Evolutionary conservation across 2,113 vertebrate species (phyloP).

Genomic region (Gadus macrocephalus): DNA sequence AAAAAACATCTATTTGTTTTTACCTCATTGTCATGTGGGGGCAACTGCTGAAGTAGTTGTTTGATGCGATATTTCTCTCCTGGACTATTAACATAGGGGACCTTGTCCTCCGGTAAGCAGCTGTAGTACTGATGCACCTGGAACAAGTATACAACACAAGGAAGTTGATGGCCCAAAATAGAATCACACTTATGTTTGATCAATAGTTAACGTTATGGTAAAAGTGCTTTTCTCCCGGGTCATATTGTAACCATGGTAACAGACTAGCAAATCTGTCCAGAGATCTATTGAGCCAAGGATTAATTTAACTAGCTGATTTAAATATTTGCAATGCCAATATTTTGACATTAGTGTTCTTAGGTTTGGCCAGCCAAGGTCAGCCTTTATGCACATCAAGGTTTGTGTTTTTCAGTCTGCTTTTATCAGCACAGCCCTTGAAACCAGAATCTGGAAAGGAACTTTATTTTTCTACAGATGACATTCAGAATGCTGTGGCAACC

Average conservation of each 20-base stretch:
- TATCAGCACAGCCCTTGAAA: slow-evolving; percentile 13
- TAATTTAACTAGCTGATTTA: too few relatives aligned
- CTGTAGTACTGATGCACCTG: slow-evolving; percentile 99
- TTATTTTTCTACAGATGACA: slow-evolving; percentile 32
- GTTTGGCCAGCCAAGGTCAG: not conserved
- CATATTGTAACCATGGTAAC: not conserved
- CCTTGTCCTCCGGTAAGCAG: slow-evolving; percentile 94
- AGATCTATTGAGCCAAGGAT: too few relatives aligned
- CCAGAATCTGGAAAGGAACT: slow-evolving; percentile 32
- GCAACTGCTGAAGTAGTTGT: slow-evolving; percentile 93
- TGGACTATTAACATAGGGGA: slow-evolving; percentile 95
- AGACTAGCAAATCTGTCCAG: too few relatives aligned
- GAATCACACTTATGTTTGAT: not conserved
- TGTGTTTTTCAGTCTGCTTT: not conserved
- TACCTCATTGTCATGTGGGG: slow-evolving; percentile 98
- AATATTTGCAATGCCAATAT: too few relatives aligned
- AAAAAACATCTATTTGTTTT: too few relatives aligned
- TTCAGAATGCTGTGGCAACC: slow-evolving; percentile 32
- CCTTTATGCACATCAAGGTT: slow-evolving; percentile 18
- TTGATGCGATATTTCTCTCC: slow-evolving; percentile 96
- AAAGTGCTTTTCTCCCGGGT: not conserved
- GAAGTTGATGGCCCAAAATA: not conserved
- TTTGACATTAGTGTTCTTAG: too few relatives aligned
- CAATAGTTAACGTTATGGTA: not conserved
- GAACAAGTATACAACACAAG: slow-evolving; percentile 20